phyloP scores from a whole-genome alignment of 1,140 invertebrate genomes.

The Asbolus verrucosus region DNA sequence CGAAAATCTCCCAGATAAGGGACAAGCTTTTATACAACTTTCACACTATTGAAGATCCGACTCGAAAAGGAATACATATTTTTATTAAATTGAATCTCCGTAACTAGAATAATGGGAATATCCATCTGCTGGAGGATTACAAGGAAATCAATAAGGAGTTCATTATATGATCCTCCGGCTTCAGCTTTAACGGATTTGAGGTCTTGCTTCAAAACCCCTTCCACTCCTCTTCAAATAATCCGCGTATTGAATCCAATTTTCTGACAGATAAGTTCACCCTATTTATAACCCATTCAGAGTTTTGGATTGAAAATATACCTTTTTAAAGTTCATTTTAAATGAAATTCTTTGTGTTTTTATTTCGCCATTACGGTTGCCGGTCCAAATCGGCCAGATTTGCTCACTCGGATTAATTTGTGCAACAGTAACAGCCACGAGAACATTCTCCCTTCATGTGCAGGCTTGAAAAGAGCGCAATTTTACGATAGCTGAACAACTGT shows the following conservation, averaged over 20 bases:
- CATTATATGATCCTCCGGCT: conserved; percentile 55
- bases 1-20: neutral
- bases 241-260: conserved; percentile 52
- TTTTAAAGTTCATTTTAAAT: neutral
- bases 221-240: conserved; percentile 50
- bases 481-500: too few species aligned
- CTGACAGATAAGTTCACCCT: conserved; percentile 49
- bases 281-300: conserved; percentile 45
- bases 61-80: conserved; percentile 33
- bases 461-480: too few species aligned
- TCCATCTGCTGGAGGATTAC: conserved; percentile 51
- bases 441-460: too few species aligned
- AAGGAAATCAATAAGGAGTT: conserved; percentile 57
- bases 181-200: conserved; percentile 55
- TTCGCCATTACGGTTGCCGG: too few species aligned
- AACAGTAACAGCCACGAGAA: too few species aligned
- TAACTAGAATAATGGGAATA: conserved; percentile 52
- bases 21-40: neutral
- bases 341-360: neutral
- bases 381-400: too few species aligned
- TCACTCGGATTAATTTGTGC: too few species aligned
- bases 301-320: neutral
- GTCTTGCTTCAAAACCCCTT: conserved; percentile 48
- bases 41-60: neutral
- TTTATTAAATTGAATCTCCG: conserved; percentile 38